A percentile compares a stretch with the other conserved stretches of the same genome.
Evolutionary conservation across 2,888 invertebrate genomes (phyloP).

Genomic region (Megastigmus dorsalis): DNA sequence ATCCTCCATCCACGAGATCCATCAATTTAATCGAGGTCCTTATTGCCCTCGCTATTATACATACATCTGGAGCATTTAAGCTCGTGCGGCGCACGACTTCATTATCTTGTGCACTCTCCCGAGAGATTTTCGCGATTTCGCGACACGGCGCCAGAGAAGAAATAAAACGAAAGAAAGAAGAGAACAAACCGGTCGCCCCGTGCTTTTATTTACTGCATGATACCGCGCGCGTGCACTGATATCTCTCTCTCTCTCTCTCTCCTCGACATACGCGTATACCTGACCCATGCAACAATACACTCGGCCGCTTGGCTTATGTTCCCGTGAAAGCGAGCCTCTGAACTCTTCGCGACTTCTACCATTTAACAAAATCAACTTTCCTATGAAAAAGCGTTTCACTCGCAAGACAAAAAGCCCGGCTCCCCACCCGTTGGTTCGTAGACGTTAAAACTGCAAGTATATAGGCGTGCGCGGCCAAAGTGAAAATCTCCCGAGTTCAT

Average conservation of each 20-base stretch:
- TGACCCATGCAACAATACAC: background rate
- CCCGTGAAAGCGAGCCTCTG: conserved; percentile 40
- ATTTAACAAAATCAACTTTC: conserved; percentile 23
- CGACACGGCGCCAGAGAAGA: background rate
- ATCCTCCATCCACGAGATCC: no score
- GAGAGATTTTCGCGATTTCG: background rate
- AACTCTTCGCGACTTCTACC: conserved; percentile 6
- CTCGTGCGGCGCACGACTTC: background rate
- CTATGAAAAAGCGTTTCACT: conserved; percentile 4
- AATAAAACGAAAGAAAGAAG: background rate
- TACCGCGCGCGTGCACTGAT: conserved; percentile 16
- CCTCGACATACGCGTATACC: background rate
- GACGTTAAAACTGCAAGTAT: no score
- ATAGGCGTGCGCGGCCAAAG: conserved; percentile 2
- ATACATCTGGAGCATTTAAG: no score
- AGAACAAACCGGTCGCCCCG: conserved; percentile 28
- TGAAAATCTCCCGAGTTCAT: conserved; percentile 9
- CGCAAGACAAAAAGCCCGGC: conserved; percentile 22
- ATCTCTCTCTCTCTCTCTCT: no score
- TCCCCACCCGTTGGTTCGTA: background rate
- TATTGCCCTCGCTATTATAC: background rate
- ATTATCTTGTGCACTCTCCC: background rate
- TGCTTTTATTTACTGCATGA: conserved; percentile 44
- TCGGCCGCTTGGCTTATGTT: no score
- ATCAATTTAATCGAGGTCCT: no score